Evolutionary conservation across 2,797 vertebrate species (phyloP).

Genomic region (Mus caroli): DNA sequence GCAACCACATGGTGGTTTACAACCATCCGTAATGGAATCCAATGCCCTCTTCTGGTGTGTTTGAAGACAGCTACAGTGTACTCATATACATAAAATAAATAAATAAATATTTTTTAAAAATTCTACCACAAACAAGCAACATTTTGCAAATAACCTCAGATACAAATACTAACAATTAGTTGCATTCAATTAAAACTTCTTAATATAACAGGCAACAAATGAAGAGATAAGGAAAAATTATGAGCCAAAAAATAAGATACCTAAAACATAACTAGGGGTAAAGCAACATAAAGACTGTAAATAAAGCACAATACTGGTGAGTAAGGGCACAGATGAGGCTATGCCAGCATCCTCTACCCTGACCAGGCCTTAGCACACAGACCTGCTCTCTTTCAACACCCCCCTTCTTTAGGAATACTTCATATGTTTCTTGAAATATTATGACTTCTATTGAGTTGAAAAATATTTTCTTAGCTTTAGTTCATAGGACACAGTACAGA

Average conservation of each 20-base stretch:
- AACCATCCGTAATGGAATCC: no score
- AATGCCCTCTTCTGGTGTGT: no score
- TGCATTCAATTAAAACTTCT: conserved; percentile 33
- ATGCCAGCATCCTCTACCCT: neutral
- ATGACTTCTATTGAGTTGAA: neutral
- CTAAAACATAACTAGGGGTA: conserved; percentile 33
- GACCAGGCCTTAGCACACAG: neutral
- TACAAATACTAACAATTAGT: conserved; percentile 24
- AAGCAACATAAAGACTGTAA: neutral
- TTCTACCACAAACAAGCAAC: neutral
- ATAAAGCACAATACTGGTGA: neutral
- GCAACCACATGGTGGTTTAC: no score
- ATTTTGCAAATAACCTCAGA: conserved; percentile 13
- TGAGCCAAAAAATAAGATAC: neutral
- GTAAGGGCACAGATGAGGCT: neutral
- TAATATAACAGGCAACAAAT: conserved; percentile 17
- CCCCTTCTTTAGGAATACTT: neutral
- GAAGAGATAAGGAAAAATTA: conserved; percentile 29
- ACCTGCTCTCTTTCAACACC: neutral
- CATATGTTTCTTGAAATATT: neutral
- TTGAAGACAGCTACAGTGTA: no score
- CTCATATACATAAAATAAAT: no score
- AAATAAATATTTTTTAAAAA: neutral
- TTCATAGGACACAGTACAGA: neutral
- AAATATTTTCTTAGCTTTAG: conserved; percentile 8